Conservation (phyloP, 2,113 vertebrate genomes). For the Eonycteris spelaea region DNA sequence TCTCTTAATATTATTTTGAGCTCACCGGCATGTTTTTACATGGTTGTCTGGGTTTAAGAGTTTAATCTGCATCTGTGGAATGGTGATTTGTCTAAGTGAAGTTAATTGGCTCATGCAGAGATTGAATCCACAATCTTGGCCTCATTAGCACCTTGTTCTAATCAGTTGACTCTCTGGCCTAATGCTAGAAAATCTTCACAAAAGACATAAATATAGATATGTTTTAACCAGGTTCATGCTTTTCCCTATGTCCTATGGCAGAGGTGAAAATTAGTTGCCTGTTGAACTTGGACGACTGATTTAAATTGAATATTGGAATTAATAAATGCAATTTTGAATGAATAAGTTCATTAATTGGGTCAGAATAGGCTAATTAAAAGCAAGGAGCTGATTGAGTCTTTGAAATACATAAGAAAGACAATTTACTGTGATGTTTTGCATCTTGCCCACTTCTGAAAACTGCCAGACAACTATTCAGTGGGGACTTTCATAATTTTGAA, state of each 20-base stretch:
- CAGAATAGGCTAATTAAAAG: conserved; percentile 49
- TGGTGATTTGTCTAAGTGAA: conserved; percentile 42
- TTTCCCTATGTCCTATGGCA: background rate
- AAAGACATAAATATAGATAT: background rate
- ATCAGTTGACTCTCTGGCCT: background rate
- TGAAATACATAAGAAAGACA: conserved; percentile 12
- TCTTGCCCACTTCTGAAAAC: conserved; percentile 12
- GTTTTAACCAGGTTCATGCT: background rate
- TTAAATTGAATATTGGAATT: conserved; percentile 40
- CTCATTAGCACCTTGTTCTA: conserved; percentile 25
- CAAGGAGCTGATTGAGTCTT: background rate
- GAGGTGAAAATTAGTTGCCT: conserved; percentile 52
- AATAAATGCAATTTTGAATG: conserved; percentile 1
- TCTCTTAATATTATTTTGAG: background rate
- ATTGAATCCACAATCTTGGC: conserved; percentile 28
- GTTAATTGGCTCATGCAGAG: conserved; percentile 8
- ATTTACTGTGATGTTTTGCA: background rate
- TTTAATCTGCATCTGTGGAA: background rate
- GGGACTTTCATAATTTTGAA: conserved; percentile 9
- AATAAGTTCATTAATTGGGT: conserved; percentile 41
- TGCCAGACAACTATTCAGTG: background rate
- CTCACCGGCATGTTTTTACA: background rate
- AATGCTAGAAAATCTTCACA: background rate
- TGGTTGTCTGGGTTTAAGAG: background rate
- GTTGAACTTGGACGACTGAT: background rate